Evolutionary conservation across 2,888 invertebrate genomes (phyloP), one percentile per base, ranked within the genome.

Genomic region (Drosophila acutilabella): DNA sequence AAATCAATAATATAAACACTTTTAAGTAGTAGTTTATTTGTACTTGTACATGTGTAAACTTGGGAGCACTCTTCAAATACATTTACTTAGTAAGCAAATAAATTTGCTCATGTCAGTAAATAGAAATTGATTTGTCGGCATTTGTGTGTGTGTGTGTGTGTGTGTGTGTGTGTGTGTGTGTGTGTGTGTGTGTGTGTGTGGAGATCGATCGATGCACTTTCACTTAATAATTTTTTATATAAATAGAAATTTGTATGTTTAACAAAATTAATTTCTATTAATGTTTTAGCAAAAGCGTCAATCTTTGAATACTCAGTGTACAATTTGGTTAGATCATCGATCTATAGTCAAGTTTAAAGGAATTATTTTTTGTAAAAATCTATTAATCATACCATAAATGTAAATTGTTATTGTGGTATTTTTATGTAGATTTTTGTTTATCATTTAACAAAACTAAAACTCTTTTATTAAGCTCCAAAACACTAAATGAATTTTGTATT

Each of bases 171-270:
- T 4, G 3, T 38, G 11, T 57, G n/a, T 56, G 2, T 45, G 42
- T 41, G 36, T 18, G 11, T 44, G 5, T 4, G 3, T 38, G 11
- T 57, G n/a, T 56, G 2, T 45, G 42, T 41, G 36, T 11, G n/a
- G 8, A 16, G 48, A 7, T 45, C 48, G 60, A 60, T 54, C 52
- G 45, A 36, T 54, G 76, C 71, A 74, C 74, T 74, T 74, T 74
- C 77, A 76, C 76, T 74, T 59, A 41, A 66, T 74, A 71, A 74
- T 74, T 53, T 44, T 62, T 54, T 71, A 56, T 52, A 76, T 62
- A 71, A 76, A 76, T 71, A 76, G 66, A 71, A 74, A 78, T 87
- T 81, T 66, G 71, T 73, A 54, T 67, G 69, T 78, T 44, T 36
- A 56, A 59, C 54, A 69, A 14, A 47, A 53, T n/a, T 42, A 47